Evolutionary conservation across 2,113 vertebrate genomes (phyloP).

Genomic region (Phaethon lepturus): DNA sequence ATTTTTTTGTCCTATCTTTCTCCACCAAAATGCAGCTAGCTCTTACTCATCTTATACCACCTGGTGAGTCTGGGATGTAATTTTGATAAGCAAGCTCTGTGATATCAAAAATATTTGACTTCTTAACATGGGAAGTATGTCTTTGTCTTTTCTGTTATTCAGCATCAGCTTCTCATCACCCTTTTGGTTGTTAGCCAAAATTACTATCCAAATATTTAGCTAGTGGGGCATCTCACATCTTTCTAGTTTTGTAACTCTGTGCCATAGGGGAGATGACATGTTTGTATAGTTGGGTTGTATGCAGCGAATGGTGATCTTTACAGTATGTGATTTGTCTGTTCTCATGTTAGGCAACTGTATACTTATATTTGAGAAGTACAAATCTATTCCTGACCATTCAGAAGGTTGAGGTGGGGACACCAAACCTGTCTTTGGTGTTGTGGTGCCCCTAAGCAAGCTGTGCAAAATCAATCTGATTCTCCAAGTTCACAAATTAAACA

Average conservation of each 20-base stretch:
- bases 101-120: not conserved
- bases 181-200: not conserved
- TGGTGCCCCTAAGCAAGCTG: not conserved
- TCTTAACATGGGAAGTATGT: not conserved
- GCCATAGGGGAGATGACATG: not conserved
- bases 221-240: not conserved
- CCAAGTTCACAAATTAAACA: not conserved
- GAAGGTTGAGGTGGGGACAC: not conserved
- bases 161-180: not conserved
- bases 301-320: not conserved
- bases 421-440: not conserved
- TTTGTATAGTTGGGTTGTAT: not conserved
- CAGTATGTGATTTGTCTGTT: not conserved
- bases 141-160: not conserved
- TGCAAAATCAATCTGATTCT: not conserved
- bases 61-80: not conserved
- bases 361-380: not conserved
- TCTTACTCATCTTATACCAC: not conserved
- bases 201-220: not conserved
- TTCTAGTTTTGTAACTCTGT: not conserved
- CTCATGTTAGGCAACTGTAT: rapidly evolving
- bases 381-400: not conserved
- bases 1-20: not conserved
- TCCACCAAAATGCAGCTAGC: not conserved
- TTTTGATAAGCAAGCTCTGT: not conserved